Conservation (phyloP, 2,113 vertebrate genomes). For the Sturnus vulgaris region DNA sequence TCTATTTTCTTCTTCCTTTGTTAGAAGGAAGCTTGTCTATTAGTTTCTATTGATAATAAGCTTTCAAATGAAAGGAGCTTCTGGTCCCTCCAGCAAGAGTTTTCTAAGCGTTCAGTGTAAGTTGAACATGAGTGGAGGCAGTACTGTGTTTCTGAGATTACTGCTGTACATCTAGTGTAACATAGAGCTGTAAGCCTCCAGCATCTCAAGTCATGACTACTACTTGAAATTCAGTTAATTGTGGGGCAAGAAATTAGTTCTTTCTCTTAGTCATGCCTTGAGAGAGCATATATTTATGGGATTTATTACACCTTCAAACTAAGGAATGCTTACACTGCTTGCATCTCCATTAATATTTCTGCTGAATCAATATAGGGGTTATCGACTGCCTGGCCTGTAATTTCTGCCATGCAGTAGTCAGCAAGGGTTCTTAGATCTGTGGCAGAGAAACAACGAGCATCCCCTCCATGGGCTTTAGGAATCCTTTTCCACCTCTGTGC, state of each 20-base stretch:
- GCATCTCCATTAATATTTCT: background rate
- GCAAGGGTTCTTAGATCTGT: background rate
- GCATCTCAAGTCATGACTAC: background rate
- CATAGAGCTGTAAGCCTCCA: background rate
- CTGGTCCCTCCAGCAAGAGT: background rate
- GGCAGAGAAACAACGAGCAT: background rate
- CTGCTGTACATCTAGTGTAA: background rate
- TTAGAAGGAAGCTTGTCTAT: background rate
- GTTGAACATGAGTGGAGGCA: background rate
- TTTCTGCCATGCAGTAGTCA: background rate
- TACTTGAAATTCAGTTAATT: background rate
- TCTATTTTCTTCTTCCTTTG: background rate
- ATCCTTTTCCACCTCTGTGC: background rate
- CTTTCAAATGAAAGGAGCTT: background rate
- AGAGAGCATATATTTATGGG: background rate
- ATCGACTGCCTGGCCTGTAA: background rate
- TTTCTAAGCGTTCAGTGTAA: background rate
- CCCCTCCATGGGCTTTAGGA: background rate
- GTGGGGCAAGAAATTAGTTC: background rate
- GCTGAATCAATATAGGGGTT: background rate
- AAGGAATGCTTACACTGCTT: background rate
- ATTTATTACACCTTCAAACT: background rate
- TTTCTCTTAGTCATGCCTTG: background rate
- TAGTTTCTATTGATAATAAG: background rate
- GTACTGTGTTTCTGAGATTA: background rate